Percentiles rank a stretch among this genome's conserved stretches.
Evolutionary conservation across 2,113 vertebrate species (phyloP).

Genomic region (Chunga burmeisteri): DNA sequence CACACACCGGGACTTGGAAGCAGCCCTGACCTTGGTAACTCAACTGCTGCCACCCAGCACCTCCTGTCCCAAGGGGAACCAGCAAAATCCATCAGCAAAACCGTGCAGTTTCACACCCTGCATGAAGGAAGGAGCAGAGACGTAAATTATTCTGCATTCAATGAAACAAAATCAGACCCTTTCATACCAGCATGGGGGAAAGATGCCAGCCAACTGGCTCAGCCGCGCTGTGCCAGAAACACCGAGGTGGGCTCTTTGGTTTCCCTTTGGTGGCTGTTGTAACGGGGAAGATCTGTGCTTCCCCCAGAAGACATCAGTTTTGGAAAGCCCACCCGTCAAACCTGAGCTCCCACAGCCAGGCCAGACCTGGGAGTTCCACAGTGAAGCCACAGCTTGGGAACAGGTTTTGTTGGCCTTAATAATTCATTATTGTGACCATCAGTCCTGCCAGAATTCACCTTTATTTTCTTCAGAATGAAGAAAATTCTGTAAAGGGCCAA

Average conservation of each 20-base stretch:
- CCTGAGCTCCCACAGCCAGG: not conserved
- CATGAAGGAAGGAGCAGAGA: not conserved
- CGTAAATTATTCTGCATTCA: not conserved
- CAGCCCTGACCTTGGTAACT: not conserved
- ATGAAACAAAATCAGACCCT: too few species aligned
- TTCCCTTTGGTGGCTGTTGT: not conserved
- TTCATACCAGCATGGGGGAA: not conserved
- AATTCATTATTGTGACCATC: not conserved
- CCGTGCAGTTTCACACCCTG: fast-evolving
- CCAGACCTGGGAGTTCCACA: not conserved
- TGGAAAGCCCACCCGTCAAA: not conserved
- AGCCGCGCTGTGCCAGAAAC: not conserved
- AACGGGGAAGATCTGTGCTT: not conserved
- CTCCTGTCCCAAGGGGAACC: not conserved
- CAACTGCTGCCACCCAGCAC: not conserved
- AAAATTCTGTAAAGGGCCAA: not conserved
- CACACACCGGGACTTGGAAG: fast-evolving
- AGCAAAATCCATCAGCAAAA: not conserved
- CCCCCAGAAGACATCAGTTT: not conserved
- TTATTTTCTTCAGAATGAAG: not conserved
- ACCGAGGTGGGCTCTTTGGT: not conserved
- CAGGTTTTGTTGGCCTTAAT: not conserved
- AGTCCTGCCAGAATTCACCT: not conserved
- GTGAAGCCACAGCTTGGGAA: not conserved
- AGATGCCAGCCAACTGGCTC: not conserved